These are phyloP conservation scores for Cataglyphis albicans DNA, from an alignment of 2,888 invertebrate genomes.

Conservation along the genomic window DNA sequence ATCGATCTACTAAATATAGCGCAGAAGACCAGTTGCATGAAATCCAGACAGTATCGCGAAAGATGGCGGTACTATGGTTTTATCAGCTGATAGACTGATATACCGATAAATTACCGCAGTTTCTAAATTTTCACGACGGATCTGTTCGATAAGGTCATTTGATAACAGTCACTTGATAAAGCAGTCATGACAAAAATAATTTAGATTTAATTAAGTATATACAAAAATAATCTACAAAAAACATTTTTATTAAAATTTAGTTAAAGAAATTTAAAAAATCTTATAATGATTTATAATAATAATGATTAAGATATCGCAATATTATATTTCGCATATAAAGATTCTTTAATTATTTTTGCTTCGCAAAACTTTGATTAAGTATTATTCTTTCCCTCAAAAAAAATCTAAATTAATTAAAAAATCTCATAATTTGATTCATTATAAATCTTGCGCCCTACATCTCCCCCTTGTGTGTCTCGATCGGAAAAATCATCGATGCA, in stretches of 20 bases:
- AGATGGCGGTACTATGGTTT: slow-evolving; percentile 38
- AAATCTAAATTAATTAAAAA: background rate
- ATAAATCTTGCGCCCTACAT: background rate
- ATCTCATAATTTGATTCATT: background rate
- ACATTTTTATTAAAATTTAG: background rate
- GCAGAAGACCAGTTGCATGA: slow-evolving; percentile 10
- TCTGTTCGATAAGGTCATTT: slow-evolving; percentile 15
- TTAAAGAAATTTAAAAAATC: background rate
- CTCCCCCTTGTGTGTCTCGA: background rate
- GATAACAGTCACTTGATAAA: background rate
- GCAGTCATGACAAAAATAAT: background rate
- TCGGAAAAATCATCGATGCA: background rate
- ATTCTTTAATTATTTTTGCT: slow-evolving; percentile 6
- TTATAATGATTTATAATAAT: background rate
- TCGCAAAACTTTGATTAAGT: background rate
- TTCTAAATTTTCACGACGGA: background rate
- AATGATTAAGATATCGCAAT: background rate
- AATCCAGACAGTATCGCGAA: slow-evolving; percentile 35
- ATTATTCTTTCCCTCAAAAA: background rate
- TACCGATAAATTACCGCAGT: slow-evolving; percentile 24
- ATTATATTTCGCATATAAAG: background rate
- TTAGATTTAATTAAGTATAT: background rate
- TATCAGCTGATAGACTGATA: slow-evolving; percentile 28
- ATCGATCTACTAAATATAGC: slow-evolving; percentile 34
- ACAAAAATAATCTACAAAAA: background rate